These are phyloP conservation scores for Patella caerulea DNA, from an alignment of 2,888 invertebrate genomes.

Conservation along the genomic window DNA sequence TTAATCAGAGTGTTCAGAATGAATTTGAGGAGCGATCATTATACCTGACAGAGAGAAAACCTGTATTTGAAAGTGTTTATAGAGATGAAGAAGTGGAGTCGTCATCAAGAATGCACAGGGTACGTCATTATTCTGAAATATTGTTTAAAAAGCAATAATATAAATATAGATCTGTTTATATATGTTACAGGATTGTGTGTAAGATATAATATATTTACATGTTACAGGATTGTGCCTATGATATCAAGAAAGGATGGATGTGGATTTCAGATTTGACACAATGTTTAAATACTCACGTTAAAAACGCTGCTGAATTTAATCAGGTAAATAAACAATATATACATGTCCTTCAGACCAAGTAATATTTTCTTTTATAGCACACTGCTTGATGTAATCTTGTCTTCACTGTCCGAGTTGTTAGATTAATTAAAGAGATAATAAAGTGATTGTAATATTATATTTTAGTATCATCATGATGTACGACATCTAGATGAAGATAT, in stretches of 20 bases:
- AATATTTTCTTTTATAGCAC: no score
- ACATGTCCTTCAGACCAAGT: no score
- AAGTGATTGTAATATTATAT: neutral
- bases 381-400: no score
- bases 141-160: no score
- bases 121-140: conserved; percentile 22
- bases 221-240: conserved; percentile 64
- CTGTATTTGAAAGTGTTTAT: conserved; percentile 60
- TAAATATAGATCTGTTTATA: neutral
- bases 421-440: no score
- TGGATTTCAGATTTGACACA: conserved; percentile 59
- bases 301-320: conserved; percentile 64
- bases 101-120: conserved; percentile 56
- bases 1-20: conserved; percentile 57
- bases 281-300: conserved; percentile 62
- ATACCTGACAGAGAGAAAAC: conserved; percentile 49
- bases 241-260: conserved; percentile 59
- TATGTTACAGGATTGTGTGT: conserved; percentile 61
- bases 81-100: conserved; percentile 52
- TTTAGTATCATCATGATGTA: conserved; percentile 60
- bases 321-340: conserved; percentile 50
- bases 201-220: conserved; percentile 42
- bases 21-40: conserved; percentile 62
- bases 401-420: no score
- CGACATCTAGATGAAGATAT: conserved; percentile 59